phyloP scores from a whole-genome alignment of 2,888 invertebrate species.

The Anoncus sp. region DNA sequence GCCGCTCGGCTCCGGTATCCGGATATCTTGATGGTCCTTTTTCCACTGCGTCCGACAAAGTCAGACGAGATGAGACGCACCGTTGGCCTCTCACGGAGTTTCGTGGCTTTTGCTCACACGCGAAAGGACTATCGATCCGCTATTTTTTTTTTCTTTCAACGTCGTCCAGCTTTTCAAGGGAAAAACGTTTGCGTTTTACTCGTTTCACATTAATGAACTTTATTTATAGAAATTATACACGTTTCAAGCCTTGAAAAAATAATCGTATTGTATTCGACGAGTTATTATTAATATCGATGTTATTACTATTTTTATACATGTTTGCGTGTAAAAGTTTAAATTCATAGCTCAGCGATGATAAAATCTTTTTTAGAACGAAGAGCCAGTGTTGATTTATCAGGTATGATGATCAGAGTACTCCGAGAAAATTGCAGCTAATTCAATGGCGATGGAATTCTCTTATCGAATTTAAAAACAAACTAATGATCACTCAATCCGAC shows the following conservation, averaged over 20 bases:
- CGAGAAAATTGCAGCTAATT: not conserved
- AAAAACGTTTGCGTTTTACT: not conserved
- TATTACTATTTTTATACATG: too few species aligned
- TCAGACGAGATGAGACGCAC: slow-evolving; percentile 44
- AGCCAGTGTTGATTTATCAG: too few species aligned
- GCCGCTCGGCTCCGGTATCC: slow-evolving; percentile 12
- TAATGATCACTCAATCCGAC: slow-evolving; percentile 23
- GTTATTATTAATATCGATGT: not conserved
- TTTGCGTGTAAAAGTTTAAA: too few species aligned
- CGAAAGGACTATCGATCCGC: slow-evolving; percentile 55
- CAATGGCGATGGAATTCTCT: slow-evolving; percentile 17
- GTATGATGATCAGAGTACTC: too few species aligned
- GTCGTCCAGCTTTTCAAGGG: not conserved
- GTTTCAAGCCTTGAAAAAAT: not conserved
- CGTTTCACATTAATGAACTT: slow-evolving; percentile 7
- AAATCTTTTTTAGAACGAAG: too few species aligned
- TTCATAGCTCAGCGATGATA: too few species aligned
- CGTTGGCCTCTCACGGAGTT: slow-evolving; percentile 42
- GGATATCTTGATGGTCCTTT: slow-evolving; percentile 49
- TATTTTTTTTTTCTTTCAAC: slow-evolving; percentile 12
- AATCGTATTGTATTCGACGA: not conserved
- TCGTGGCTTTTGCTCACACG: slow-evolving; percentile 34
- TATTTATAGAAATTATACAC: not conserved
- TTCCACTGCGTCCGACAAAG: slow-evolving; percentile 37
- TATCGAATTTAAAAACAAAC: slow-evolving; percentile 40